Percentiles rank a stretch among this genome's conserved stretches.
Conservation (phyloP, 1,140 invertebrate species). For the Trachelipus rathkii region DNA sequence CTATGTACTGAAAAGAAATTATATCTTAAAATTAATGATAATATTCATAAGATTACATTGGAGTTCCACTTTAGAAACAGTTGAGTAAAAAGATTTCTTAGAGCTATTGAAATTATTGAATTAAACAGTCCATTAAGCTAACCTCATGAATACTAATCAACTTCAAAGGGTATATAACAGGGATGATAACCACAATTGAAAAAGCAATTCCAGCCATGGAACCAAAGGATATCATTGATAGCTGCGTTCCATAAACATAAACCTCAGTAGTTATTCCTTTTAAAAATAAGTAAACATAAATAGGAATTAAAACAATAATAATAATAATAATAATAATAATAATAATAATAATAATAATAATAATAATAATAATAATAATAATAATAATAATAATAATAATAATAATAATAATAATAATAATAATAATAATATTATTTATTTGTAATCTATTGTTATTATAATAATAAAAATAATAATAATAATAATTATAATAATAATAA, state of each 20-base stretch:
- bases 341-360: too few species aligned
- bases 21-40: not conserved
- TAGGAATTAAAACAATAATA: too few species aligned
- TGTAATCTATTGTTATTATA: too few species aligned
- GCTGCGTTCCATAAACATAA: conserved; percentile 78
- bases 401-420: too few species aligned
- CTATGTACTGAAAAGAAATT: not conserved
- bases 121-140: not conserved
- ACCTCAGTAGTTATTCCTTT: conserved; percentile 56
- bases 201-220: not conserved
- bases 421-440: too few species aligned
- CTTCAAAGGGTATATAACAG: conserved; percentile 1
- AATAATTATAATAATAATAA: too few species aligned
- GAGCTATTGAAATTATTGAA: not conserved
- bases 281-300: too few species aligned
- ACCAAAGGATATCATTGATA: conserved; percentile 60
- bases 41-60: not conserved
- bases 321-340: too few species aligned
- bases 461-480: too few species aligned
- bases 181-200: not conserved
- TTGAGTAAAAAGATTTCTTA: too few species aligned
- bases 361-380: too few species aligned
- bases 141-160: conserved; percentile 8
- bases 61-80: not conserved
- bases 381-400: too few species aligned